Percentiles rank a stretch among this genome's conserved stretches.
Evolutionary conservation across 2,113 vertebrate genomes (phyloP).

Genomic region (sheep (Ovis aries)): ARS-UI_Ramb_v3.0 NC_056056.1:86555001-86555500

Average conservation of each 20-base stretch:
- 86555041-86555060: not conserved
- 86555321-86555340: not conserved
- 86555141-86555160: not conserved
- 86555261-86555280: not conserved
- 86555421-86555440: not conserved
- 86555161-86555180: not conserved
- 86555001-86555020: not conserved
- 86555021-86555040: not conserved
- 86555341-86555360: not conserved
- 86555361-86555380: not conserved
- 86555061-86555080: not conserved
- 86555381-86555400: not conserved
- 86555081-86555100: not conserved
- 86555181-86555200: not conserved
- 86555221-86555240: not conserved
- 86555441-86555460: not conserved
- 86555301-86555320: not conserved
- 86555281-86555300: not conserved
- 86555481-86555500: not conserved
- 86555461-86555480: not conserved
- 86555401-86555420: not conserved
- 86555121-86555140: not conserved
- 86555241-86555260: not conserved
- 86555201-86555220: not conserved
- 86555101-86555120: not conserved